These are phyloP conservation scores for Seriola aureovittata DNA, from an alignment of 2,113 vertebrate species.

Conservation along the genomic window DNA sequence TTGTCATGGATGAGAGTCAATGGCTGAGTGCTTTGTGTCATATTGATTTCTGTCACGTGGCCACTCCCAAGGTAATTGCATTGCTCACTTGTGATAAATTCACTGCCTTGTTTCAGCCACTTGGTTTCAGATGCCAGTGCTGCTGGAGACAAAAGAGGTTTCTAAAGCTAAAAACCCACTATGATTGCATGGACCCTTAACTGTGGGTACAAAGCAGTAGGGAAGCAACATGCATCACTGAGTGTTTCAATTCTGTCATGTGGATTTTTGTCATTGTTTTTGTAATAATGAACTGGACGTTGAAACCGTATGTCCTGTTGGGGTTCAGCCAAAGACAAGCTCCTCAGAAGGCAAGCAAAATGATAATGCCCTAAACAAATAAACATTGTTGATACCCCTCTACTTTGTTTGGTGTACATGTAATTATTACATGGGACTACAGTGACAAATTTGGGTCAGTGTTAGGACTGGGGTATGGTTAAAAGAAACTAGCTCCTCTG, in stretches of 20 bases:
- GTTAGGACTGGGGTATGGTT: background rate
- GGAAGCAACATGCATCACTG: constrained; percentile 14
- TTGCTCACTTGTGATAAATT: constrained; percentile 81
- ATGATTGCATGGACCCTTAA: constrained; percentile 29
- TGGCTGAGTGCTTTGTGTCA: constrained; percentile 82
- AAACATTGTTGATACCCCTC: too few species aligned
- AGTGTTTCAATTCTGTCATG: background rate
- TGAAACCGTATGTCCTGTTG: background rate
- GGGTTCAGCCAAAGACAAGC: background rate
- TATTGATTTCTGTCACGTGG: constrained; percentile 82
- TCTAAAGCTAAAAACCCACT: constrained; percentile 26
- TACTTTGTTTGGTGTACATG: too few species aligned
- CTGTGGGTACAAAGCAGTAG: constrained; percentile 1
- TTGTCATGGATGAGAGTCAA: constrained; percentile 79
- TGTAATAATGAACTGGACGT: background rate
- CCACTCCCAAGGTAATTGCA: constrained; percentile 81
- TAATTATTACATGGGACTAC: too few species aligned
- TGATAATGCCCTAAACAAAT: too few species aligned
- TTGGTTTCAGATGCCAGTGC: constrained; percentile 35
- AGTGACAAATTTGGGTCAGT: background rate
- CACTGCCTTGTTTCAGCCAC: constrained; percentile 65
- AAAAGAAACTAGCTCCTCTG: background rate
- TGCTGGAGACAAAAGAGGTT: constrained; percentile 56
- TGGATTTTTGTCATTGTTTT: constrained; percentile 6
- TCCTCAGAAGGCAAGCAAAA: background rate